Evolutionary conservation across 92 coral and sea anemone genomes (phyloP).

Genomic region (Epizoanthus ramosus): DNA sequence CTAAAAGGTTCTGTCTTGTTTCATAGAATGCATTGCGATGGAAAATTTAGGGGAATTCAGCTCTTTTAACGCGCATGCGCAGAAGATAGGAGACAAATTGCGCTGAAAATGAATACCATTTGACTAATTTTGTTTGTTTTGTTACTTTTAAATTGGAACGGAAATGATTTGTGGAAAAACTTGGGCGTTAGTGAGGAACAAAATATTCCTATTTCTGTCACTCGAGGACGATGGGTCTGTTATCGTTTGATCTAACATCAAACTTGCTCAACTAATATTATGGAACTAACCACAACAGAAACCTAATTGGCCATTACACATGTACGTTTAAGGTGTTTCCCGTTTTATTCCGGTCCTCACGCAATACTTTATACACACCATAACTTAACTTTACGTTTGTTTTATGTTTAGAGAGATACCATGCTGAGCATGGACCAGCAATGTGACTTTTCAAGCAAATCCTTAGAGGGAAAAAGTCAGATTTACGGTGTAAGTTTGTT

Average conservation of each 20-base stretch:
- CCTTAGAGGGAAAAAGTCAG: too few relatives aligned
- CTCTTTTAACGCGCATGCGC: slow-evolving; percentile 59
- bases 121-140: background rate
- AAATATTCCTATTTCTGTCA: background rate
- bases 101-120: background rate
- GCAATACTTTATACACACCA: background rate
- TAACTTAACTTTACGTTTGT: background rate
- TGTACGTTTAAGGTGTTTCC: slow-evolving; percentile 8
- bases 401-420: background rate
- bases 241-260: background rate
- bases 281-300: slow-evolving; percentile 12
- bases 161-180: background rate
- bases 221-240: background rate
- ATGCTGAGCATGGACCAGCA: background rate
- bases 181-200: background rate
- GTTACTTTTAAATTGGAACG: background rate
- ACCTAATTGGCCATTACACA: slow-evolving; percentile 11
- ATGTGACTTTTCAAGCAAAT: background rate
- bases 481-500: background rate
- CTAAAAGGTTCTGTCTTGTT: too few relatives aligned
- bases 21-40: background rate
- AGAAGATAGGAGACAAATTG: slow-evolving; percentile 22
- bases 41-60: background rate
- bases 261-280: background rate
- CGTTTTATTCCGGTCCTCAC: background rate